Base-by-base conservation (phyloP, 2,797 vertebrate species). In the Pipistrellus kuhlii region DNA sequence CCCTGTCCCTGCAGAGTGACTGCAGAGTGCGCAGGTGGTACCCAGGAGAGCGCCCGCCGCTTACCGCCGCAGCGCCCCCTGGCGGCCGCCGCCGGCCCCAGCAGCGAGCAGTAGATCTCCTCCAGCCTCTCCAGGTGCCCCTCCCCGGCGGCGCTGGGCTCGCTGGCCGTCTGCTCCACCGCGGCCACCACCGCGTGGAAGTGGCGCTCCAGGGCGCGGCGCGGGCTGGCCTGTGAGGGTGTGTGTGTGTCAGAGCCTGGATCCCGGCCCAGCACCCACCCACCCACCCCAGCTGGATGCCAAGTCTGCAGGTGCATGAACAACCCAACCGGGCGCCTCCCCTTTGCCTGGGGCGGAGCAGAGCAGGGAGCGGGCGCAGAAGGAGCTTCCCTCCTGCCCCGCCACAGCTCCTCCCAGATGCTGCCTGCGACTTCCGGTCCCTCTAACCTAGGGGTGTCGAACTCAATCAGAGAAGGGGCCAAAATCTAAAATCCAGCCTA, bases 101-200 rank as follows among this genome's bases (percentile, higher is more conserved):
- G 96, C 57, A 99, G 95, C 23, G 98, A 59, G 0, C 13, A 83
- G 97, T 99, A 98, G 51, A 99, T 98, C 91, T 98, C 98, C 82
- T 98, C 96, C 57, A 99, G 97, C 64, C 97, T 98, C 2, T 97
- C 97, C 48, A 82, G 94, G 62, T 98, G 97, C n/a, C 93, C 96
- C 2, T 23, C 83, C 0, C 97, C 96, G 48, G 97, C 98, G 4
- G 93, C 64, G 38, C 89, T 96, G 23, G 75, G 98, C 55, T 98
- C 97, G 2, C 97, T 97, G 10, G 95, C 97, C 10, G 94, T 96
- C 32, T 98, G 97, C 98, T 99, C 99, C 5, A 99, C 97, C 2
- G 97, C 98, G 0, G 95, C 97, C 97, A 99, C 97, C 97, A 99
- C 99, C 92, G 99, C 98, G 96, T 98, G 98, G 98, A 99, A 99